Evolutionary conservation across 92 coral and sea anemone species (phyloP), one percentile per base, ranked within the genome.

Genomic region (Palythoa caribaeorum): DNA sequence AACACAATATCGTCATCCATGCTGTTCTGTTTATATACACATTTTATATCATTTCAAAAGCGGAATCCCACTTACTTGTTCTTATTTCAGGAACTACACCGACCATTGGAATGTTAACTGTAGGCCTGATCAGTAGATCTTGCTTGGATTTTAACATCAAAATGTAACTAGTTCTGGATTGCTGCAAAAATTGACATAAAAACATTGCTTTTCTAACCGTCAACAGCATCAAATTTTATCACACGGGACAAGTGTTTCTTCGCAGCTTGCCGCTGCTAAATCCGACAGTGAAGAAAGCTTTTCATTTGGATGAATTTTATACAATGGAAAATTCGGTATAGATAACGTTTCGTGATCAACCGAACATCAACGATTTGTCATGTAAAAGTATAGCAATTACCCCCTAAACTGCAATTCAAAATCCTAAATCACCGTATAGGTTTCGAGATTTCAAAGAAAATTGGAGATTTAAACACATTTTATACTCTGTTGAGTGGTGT

Each of bases 91-190:
- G 93, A 76, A 91, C 81, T 48, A 20, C 11, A 9, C 93, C 93
- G 36, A 47, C 9, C 76, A 63, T 16, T 54, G 86, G 54, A 3
- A 94, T 93, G 51, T 83, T 79, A 35, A 93, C 85, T 19, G 38
- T 75, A 4, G 98, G 98, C 9, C 71, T 35, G 35, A 77, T 63
- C 53, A 94, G 73, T 10, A 94, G 85, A 62, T 89, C 89, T 9
- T 91, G 93, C 75, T 84, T 93, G 8, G 98, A 87, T 73, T 83
- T 40, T 2, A 90, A 14, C 53, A 76, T 66, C 59, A 93, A 57
- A 12, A 90, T 79, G 74, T 93, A 95, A 54, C 72, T 83, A 71
- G 85, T 92, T 8, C 88, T 76, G 88, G 90, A 75, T 1, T 76
- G 57, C 66, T 83, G 83, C 63, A 11, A 83, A 63, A 81, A 66